A percentile compares a stretch with the other conserved stretches of the same genome.
These are phyloP conservation scores for Ditylenchus weischeri DNA, from an alignment of 2,888 invertebrate genomes.

Conservation along the genomic window DNA sequence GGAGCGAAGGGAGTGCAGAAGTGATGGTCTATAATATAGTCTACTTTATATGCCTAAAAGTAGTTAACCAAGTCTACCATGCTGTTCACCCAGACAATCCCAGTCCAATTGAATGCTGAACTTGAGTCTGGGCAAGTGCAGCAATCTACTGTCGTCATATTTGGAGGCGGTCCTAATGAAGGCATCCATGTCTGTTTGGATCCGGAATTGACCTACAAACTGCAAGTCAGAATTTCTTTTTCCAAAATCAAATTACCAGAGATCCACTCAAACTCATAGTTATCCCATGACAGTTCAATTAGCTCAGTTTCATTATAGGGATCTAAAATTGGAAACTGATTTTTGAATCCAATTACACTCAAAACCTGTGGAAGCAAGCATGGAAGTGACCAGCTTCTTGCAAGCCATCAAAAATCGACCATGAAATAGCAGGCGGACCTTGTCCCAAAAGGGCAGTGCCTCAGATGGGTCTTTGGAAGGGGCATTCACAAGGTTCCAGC, in stretches of 20 bases:
- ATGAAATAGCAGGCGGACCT: constrained; percentile 72
- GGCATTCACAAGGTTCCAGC: constrained; percentile 60
- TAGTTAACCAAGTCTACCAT: constrained; percentile 69
- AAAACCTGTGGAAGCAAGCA: constrained; percentile 76
- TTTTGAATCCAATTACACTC: constrained; percentile 62
- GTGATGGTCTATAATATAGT: not conserved
- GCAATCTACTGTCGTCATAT: constrained; percentile 91
- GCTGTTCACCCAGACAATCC: constrained; percentile 81
- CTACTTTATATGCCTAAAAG: not conserved
- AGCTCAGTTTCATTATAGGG: constrained; percentile 98
- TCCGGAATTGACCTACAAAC: constrained; percentile 48
- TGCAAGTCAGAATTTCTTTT: not conserved
- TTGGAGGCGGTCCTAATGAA: constrained; percentile 94
- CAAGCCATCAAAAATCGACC: constrained; percentile 84
- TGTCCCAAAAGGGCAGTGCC: constrained; percentile 83
- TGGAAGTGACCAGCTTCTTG: constrained; percentile 77
- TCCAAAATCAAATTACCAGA: constrained; percentile 67
- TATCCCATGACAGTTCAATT: constrained; percentile 94
- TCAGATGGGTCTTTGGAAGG: constrained; percentile 85
- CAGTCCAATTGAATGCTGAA: constrained; percentile 61
- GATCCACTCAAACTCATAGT: constrained; percentile 90
- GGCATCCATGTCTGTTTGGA: constrained; percentile 88
- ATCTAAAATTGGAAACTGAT: constrained; percentile 66
- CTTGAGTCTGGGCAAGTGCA: constrained; percentile 84
- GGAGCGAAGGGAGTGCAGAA: constrained; percentile 77